Base-by-base conservation (phyloP, 37 sponge, comb jelly and placozoan species). In the Chondrilla cf. caribensis region DNA sequence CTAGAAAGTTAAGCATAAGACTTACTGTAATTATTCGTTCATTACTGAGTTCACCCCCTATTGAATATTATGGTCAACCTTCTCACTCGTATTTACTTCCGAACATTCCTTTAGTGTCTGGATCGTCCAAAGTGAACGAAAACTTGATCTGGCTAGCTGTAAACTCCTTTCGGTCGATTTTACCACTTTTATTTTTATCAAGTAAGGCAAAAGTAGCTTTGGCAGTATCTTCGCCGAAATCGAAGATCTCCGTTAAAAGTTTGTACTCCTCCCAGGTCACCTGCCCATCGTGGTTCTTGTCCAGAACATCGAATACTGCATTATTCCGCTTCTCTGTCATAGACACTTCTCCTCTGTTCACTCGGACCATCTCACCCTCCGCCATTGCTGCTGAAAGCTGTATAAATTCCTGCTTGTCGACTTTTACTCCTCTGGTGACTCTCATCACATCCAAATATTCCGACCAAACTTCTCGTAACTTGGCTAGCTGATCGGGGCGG, bases 91-190 rank as follows among this genome's bases (percentile, higher is more conserved):
- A n/a, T n/a, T n/a, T n/a, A n/a, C n/a, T n/a, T n/a, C n/a, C n/a
- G n/a, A n/a, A n/a, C n/a, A n/a, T n/a, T n/a, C n/a, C n/a, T n/a
- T n/a, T n/a, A n/a, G n/a, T 66, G 68, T 72, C 38, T 22, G 39
- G 22, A 11, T 72, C 38, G 6, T 72, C 73, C 5, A 72, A 38
- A 6, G 6, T 6, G 17, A 72, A 72, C 73, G 38, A 72, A 9
- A 72, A 28, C 73, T 72, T 28, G 8, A 40, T 9, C 35, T 72
- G 38, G 41, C 14, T 14, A 11, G 9, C 73, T 7, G 3, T 72
- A 14, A 72, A 7, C 19, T 72, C 73, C 42, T 72, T 72, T 22
- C 73, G 35, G 6, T 72, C 73, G n/a, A 72, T 72, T 31, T 72
- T 72, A 22, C 73, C 73, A 38, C 31, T 35, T 9, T 31, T 72